These are phyloP conservation scores for Poeciliopsis infans DNA, from an alignment of 2,797 vertebrate genomes.

Conservation along the genomic window DNA sequence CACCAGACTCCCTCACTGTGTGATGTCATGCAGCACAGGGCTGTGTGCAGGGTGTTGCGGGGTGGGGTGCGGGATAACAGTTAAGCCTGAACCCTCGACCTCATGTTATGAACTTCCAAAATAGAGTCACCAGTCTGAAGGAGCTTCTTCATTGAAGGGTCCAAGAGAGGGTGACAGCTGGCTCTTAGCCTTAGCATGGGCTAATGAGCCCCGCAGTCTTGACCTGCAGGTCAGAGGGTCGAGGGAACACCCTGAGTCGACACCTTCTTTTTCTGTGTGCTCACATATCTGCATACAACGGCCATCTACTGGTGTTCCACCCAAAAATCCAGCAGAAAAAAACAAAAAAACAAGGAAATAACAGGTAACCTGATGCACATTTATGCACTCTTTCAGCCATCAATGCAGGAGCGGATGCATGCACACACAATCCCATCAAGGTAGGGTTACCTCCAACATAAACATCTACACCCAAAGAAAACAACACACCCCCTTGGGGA, in stretches of 20 bases:
- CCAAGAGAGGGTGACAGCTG: conserved; percentile 46
- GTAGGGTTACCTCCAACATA: conserved; percentile 71
- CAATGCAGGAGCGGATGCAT: conserved; percentile 52
- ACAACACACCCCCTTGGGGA: conserved; percentile 61
- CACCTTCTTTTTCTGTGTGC: conserved; percentile 33
- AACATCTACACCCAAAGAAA: conserved; percentile 67
- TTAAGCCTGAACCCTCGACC: conserved; percentile 76
- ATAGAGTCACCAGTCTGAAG: conserved; percentile 47
- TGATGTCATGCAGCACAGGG: conserved; percentile 63
- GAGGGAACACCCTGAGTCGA: conserved; percentile 42
- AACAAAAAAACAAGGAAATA: conserved; percentile 8
- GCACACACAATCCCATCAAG: conserved; percentile 67
- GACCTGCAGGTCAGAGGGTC: conserved; percentile 45
- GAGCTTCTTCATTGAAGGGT: conserved; percentile 38
- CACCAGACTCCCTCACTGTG: conserved; percentile 49
- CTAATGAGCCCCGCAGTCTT: conserved; percentile 45
- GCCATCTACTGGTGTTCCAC: conserved; percentile 29
- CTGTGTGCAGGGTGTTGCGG: conserved; percentile 38
- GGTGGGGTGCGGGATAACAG: conserved; percentile 60
- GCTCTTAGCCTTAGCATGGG: conserved; percentile 57
- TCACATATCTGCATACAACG: conserved; percentile 39
- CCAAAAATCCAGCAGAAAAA: conserved; percentile 14
- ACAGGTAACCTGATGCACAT: conserved; percentile 51
- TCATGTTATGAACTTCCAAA: conserved; percentile 62
- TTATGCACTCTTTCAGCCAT: conserved; percentile 40